Conservation (phyloP, 2,888 invertebrate genomes). For the Erebia aethiops region DNA sequence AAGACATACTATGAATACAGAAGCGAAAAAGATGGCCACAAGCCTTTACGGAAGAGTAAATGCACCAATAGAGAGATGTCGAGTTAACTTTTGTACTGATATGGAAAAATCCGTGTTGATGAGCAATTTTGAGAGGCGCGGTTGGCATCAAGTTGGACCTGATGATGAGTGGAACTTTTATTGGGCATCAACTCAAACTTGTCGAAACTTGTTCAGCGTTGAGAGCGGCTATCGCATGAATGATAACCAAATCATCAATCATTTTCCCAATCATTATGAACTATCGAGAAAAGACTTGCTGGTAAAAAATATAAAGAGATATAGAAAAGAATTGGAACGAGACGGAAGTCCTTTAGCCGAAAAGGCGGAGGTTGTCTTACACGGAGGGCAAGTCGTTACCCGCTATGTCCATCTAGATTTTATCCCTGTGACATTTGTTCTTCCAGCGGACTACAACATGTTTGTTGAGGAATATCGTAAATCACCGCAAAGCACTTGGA, state of each 20-base stretch:
- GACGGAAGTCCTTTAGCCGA: conserved; percentile 94
- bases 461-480: conserved; percentile 98
- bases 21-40: conserved; percentile 48
- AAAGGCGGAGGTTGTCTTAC: conserved; percentile 79
- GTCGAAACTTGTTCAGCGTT: conserved; percentile 94
- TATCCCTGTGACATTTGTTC: conserved; percentile 95
- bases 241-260: conserved; percentile 97
- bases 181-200: conserved; percentile 96
- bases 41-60: conserved; percentile 77
- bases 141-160: conserved; percentile 90
- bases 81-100: conserved; percentile 82
- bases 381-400: conserved; percentile 85
- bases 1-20: conserved; percentile 20
- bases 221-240: conserved; percentile 96
- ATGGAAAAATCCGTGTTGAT: conserved; percentile 95
- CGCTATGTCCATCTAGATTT: conserved; percentile 94
- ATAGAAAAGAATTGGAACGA: conserved; percentile 95
- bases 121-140: conserved; percentile 93
- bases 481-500: conserved; percentile 97
- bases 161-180: conserved; percentile 99
- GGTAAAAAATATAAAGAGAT: conserved; percentile 97
- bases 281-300: conserved; percentile 97
- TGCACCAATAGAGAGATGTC: conserved; percentile 47
- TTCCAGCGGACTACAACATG: conserved; percentile 98
- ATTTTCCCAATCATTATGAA: conserved; percentile 98